phyloP scores from a whole-genome alignment of 1,140 invertebrate species.

The Pseudomyrmex concolor region DNA sequence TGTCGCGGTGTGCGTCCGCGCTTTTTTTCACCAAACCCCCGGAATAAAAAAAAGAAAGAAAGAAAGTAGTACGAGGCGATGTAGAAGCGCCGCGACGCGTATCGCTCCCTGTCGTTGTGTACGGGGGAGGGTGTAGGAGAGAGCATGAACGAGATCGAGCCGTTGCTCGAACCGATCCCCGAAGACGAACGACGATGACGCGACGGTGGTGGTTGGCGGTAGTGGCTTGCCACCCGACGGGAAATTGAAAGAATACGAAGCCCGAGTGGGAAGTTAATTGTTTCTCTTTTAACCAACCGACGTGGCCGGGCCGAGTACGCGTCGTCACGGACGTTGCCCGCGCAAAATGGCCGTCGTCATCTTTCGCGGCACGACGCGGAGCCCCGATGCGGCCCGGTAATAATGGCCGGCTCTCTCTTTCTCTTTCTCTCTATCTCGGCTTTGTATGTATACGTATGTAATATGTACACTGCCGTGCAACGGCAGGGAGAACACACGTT shows the following conservation, averaged over 20 bases:
- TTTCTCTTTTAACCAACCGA: slow-evolving; percentile 62
- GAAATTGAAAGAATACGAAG: slow-evolving; percentile 61
- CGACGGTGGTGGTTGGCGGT: background rate
- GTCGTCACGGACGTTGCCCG: slow-evolving; percentile 64
- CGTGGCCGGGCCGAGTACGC: slow-evolving; percentile 53
- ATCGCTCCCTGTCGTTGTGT: slow-evolving; percentile 30
- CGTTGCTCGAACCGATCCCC: background rate
- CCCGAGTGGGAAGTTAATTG: slow-evolving; percentile 59
- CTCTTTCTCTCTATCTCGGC: too few relatives aligned
- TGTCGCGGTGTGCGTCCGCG: slow-evolving; percentile 40
- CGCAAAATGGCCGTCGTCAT: slow-evolving; percentile 66
- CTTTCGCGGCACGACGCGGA: slow-evolving; percentile 49
- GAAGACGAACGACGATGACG: slow-evolving; percentile 32
- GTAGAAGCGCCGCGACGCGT: slow-evolving; percentile 52
- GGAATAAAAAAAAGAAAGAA: slow-evolving; percentile 7
- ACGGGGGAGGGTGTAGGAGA: background rate
- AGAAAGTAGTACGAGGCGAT: slow-evolving; percentile 17
- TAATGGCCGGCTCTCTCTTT: slow-evolving; percentile 55
- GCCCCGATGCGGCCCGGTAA: slow-evolving; percentile 42
- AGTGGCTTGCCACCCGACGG: slow-evolving; percentile 28
- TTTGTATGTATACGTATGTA: slow-evolving; percentile 19
- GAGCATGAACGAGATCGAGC: slow-evolving; percentile 2
- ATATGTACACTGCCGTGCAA: slow-evolving; percentile 37
- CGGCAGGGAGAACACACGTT: slow-evolving; percentile 44
- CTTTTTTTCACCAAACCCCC: slow-evolving; percentile 32